Base-by-base conservation (phyloP, 1,140 invertebrate species). In the Pseudomyrmex cubaensis region DNA sequence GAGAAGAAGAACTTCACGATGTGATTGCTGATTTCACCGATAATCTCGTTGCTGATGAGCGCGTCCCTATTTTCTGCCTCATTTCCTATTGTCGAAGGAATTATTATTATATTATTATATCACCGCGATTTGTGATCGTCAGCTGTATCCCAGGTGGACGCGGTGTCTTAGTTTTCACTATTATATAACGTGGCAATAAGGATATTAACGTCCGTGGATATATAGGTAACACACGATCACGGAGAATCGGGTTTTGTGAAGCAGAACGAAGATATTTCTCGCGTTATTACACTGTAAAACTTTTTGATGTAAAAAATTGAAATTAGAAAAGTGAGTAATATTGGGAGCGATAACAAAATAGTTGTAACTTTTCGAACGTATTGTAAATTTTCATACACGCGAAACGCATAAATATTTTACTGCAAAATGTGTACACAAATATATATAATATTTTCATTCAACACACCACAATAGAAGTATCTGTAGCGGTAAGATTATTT, bases 181-280 rank as follows among this genome's bases (percentile, higher is more conserved):
- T 89, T 87, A 66, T 44, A 13, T 64, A 87, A 89, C 64, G 46
- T 0, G 8, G 62, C 61, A 83, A 83, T 78, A 78, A 59, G 61
- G 48, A 85, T 72, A 57, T 35, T 59, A 72, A n/a, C 50, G 56
- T 56, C 25, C 46, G 22, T 35, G 50, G 50, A 13, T 59, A 50
- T 70, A 12, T 13, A 10, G 10, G 9, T 20, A 80, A 80, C 35
- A 25, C 50, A 35, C n/a, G 54, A 59, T 59, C 66, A n/a, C 22
- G 9, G 20, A 72, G 44, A 72, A 70, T 59, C 52, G 7, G 44
- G 69, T 78, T 59, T 70, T 70, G 2, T n/a, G 7, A 61, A 70
- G 54, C 70, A 50, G 17, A 80, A 4, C 57, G 48, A 35, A 69
- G 13, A 22, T 2, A 52, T 2, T 64, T 64, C 54, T 70, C 48